Percentiles rank a stretch among this genome's conserved stretches.
Conservation (phyloP, 2,888 invertebrate genomes). For the Ophonus ardosiacus region DNA sequence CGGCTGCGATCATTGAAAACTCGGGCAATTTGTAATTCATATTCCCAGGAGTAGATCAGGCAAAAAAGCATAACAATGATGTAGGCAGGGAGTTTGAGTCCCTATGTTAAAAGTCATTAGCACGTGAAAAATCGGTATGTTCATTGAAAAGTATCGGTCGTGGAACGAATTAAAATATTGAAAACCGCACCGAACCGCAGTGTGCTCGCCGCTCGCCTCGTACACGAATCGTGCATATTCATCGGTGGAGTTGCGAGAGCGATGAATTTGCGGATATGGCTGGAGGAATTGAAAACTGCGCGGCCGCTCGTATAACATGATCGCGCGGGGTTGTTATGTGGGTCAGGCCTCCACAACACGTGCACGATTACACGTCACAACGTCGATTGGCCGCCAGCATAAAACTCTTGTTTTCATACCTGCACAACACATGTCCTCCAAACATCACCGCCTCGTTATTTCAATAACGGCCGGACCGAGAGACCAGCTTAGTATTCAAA, state of each 20-base stretch:
- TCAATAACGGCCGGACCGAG: not conserved
- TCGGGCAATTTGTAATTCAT: conserved; percentile 22
- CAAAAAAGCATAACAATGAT: conserved; percentile 33
- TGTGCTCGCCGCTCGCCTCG: not conserved
- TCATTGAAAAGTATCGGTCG: conserved; percentile 44
- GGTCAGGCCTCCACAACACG: conserved; percentile 32
- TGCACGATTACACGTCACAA: conserved; percentile 28
- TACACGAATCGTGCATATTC: conserved; percentile 46
- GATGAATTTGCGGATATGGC: conserved; percentile 54
- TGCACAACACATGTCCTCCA: not conserved
- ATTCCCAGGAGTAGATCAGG: conserved; percentile 5
- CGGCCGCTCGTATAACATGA: conserved; percentile 51
- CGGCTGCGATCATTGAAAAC: not conserved
- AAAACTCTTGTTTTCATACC: not conserved
- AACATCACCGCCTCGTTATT: not conserved
- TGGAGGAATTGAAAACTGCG: conserved; percentile 49
- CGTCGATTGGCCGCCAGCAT: conserved; percentile 8
- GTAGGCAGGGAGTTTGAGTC: conserved; percentile 25
- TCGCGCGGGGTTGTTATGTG: conserved; percentile 46
- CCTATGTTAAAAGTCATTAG: conserved; percentile 43
- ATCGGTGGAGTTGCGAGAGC: conserved; percentile 24
- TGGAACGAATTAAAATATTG: conserved; percentile 49
- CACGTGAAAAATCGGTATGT: conserved; percentile 46
- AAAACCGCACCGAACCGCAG: conserved; percentile 10
- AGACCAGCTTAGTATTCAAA: too few relatives aligned